These are phyloP conservation scores for Adoxophyes honmai DNA, from an alignment of 1,140 invertebrate genomes.

Conservation along the genomic window DNA sequence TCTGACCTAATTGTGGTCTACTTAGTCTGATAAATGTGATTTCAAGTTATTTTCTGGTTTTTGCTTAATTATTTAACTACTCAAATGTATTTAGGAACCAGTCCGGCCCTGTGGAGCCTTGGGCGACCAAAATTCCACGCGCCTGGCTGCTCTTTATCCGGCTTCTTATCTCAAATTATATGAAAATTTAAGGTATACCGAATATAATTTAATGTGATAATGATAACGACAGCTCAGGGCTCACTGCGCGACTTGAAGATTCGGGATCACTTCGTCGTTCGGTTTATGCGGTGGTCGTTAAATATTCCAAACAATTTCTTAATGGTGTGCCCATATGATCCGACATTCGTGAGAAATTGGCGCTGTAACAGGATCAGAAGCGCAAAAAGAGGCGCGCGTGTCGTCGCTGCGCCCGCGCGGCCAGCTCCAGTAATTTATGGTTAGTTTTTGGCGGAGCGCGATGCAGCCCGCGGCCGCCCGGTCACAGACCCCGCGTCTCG, in stretches of 20 bases:
- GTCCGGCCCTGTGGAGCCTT: slow-evolving; percentile 42
- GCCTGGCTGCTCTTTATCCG: slow-evolving; percentile 30
- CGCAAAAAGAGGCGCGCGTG: slow-evolving; percentile 63
- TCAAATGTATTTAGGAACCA: slow-evolving; percentile 11
- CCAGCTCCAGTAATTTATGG: slow-evolving; percentile 76
- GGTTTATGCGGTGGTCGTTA: slow-evolving; percentile 3
- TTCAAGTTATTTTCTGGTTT: too few relatives aligned
- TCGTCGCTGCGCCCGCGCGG: slow-evolving; percentile 56
- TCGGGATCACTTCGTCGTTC: background rate
- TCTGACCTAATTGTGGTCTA: too few relatives aligned
- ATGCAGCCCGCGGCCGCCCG: slow-evolving; percentile 64
- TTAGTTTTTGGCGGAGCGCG: slow-evolving; percentile 75
- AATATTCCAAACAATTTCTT: slow-evolving; percentile 58
- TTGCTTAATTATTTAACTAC: background rate
- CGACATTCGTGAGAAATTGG: slow-evolving; percentile 67
- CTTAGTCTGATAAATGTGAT: background rate
- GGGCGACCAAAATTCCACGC: slow-evolving; percentile 56
- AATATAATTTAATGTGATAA: slow-evolving; percentile 15
- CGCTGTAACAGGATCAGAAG: slow-evolving; percentile 64
- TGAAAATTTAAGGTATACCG: slow-evolving; percentile 2
- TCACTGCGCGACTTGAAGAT: background rate
- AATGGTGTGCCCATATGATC: slow-evolving; percentile 52
- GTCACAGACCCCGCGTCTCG: slow-evolving; percentile 69
- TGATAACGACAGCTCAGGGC: slow-evolving; percentile 9
- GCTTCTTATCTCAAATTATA: slow-evolving; percentile 32